Evolutionary conservation across 2,113 vertebrate species (phyloP).

Genomic region (Chionis minor): DNA sequence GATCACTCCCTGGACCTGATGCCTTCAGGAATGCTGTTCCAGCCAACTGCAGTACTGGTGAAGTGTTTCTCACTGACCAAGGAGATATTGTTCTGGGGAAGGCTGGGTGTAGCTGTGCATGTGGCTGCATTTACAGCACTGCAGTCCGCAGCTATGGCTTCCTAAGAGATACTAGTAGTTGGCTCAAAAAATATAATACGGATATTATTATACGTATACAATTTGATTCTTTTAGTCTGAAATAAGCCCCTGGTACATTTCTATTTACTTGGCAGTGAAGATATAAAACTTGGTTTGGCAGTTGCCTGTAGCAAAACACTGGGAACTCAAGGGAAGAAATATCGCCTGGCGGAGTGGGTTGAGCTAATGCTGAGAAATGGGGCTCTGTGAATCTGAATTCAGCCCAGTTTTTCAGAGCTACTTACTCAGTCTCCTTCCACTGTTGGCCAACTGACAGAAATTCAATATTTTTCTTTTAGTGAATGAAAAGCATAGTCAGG

Average conservation of each 20-base stretch:
- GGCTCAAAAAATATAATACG: slow-evolving; percentile 3
- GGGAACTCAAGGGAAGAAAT: slow-evolving; percentile 11
- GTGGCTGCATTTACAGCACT: neutral
- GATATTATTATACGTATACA: neutral
- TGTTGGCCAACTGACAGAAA: slow-evolving; percentile 36
- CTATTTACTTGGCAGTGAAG: slow-evolving; percentile 41
- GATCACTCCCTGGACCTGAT: neutral
- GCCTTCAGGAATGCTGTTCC: neutral
- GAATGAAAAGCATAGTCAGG: slow-evolving; percentile 59
- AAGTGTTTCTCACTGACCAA: neutral
- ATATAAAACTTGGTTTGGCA: slow-evolving; percentile 58
- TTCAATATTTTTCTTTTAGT: slow-evolving; percentile 45
- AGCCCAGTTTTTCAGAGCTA: slow-evolving; percentile 25
- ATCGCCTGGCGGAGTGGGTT: neutral
- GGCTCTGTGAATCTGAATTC: slow-evolving; percentile 44
- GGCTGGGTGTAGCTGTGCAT: neutral
- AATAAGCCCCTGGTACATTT: slow-evolving; percentile 12
- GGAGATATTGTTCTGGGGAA: neutral
- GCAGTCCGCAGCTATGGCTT: neutral
- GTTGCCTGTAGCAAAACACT: slow-evolving; percentile 38
- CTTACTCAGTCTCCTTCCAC: neutral
- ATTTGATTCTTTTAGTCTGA: slow-evolving; percentile 39
- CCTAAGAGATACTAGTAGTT: neutral
- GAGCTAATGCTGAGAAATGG: slow-evolving; percentile 29
- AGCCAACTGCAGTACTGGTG: neutral